A percentile compares a stretch with the other conserved stretches of the same genome.
phyloP scores from a whole-genome alignment of 2,797 vertebrate genomes.

The Danio jaintianensis region DNA sequence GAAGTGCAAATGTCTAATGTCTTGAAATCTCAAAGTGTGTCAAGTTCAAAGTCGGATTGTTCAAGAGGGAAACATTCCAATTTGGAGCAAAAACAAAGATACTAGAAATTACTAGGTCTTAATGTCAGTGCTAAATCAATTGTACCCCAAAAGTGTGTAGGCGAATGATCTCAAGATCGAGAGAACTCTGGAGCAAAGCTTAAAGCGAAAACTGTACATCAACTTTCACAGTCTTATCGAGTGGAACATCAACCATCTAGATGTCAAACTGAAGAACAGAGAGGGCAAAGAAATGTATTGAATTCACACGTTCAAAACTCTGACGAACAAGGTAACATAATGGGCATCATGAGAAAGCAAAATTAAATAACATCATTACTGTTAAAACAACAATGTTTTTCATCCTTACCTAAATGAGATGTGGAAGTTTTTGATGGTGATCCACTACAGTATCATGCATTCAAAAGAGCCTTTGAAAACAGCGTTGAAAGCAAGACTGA shows the following conservation, averaged over 20 bases:
- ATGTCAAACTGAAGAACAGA: background rate
- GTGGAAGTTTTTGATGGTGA: background rate
- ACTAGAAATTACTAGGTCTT: too few relatives aligned
- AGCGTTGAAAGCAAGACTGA: background rate
- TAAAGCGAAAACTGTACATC: background rate
- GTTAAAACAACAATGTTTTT: background rate
- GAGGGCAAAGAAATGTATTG: background rate
- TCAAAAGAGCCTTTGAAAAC: background rate
- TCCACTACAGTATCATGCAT: background rate
- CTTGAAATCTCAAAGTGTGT: background rate
- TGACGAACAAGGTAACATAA: background rate
- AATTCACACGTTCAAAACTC: background rate
- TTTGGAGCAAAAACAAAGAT: too few relatives aligned
- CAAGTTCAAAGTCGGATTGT: background rate
- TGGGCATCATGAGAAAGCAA: background rate
- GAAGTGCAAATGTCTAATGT: background rate
- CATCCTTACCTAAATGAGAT: constrained; percentile 1
- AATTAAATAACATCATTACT: background rate
- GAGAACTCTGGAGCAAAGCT: background rate
- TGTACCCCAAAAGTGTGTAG: background rate
- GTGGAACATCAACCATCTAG: background rate
- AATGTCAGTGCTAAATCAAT: background rate
- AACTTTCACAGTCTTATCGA: background rate
- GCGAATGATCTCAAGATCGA: background rate
- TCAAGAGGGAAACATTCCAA: background rate